Conservation (phyloP, 2,888 invertebrate genomes). For the Diabrotica balteata region DNA sequence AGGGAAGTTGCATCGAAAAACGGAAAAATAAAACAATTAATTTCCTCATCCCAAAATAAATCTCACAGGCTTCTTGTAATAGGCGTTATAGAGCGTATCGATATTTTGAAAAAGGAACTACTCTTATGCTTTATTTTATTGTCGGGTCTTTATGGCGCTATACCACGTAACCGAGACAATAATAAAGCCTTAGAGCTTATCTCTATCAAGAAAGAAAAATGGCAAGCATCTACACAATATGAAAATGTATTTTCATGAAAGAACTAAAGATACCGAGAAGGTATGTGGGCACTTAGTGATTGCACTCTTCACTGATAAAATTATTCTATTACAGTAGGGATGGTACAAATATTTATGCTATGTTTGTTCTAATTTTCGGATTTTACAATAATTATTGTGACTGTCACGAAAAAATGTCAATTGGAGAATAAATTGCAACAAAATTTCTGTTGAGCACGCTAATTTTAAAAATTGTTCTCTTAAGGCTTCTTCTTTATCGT, state of each 20-base stretch:
- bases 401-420: too few species aligned
- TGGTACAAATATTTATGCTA: too few species aligned
- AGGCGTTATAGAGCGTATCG: conserved; percentile 14
- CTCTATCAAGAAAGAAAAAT: conserved; percentile 10
- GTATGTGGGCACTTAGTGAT: too few species aligned
- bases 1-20: conserved; percentile 11
- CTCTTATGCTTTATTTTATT: conserved; percentile 19
- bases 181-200: conserved; percentile 12
- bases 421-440: too few species aligned
- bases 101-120: conserved; percentile 18
- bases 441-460: too few species aligned
- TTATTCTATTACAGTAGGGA: too few species aligned
- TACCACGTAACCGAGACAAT: conserved; percentile 20
- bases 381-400: too few species aligned
- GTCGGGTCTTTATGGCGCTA: conserved; percentile 10
- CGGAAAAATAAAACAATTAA: conserved; percentile 23
- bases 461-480: too few species aligned
- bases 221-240: conserved; percentile 5
- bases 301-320: too few species aligned
- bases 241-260: neutral
- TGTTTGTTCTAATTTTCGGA: too few species aligned
- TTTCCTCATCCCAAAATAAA: conserved; percentile 18
- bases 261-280: too few species aligned
- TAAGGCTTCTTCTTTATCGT: too few species aligned
- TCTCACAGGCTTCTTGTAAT: conserved; percentile 14